Evolutionary conservation across 1,140 invertebrate genomes (phyloP).

Genomic region (Sesamia nonagrioides): DNA sequence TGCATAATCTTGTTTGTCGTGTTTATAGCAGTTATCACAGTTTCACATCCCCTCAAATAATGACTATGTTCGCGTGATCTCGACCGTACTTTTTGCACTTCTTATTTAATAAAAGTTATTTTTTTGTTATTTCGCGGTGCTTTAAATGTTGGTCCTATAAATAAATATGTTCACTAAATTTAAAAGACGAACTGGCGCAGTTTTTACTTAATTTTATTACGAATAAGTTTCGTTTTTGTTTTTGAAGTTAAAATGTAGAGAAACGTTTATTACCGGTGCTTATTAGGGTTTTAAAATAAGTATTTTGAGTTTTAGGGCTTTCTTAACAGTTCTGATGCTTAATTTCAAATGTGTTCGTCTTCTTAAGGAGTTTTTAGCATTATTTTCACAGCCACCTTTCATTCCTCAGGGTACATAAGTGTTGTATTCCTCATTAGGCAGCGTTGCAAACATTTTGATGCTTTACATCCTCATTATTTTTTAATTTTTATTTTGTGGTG

Average conservation of each 20-base stretch:
- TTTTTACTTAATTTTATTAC: no score
- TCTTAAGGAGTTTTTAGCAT: not conserved
- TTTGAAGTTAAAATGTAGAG: no score
- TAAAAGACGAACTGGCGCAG: no score
- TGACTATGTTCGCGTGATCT: conserved; percentile 25
- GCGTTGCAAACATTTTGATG: conserved; percentile 32
- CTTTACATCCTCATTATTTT: conserved; percentile 9
- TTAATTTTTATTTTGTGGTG: conserved; percentile 9
- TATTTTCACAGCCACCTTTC: conserved; percentile 23
- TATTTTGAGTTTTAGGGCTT: no score
- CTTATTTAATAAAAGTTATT: no score
- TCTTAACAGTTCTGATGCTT: not conserved
- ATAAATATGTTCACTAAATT: not conserved
- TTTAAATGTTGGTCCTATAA: not conserved
- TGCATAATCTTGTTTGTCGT: not conserved
- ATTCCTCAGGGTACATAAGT: conserved; percentile 3
- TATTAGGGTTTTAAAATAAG: not conserved
- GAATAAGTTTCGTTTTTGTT: not conserved
- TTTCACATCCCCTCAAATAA: not conserved
- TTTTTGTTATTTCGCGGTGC: conserved; percentile 1
- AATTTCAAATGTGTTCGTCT: not conserved
- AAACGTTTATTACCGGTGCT: not conserved
- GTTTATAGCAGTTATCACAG: not conserved
- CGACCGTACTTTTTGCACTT: no score
- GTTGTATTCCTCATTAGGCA: conserved; percentile 6